Evolutionary conservation across 2,113 vertebrate species (phyloP).

Genomic region (Gobiocypris rarus): DNA sequence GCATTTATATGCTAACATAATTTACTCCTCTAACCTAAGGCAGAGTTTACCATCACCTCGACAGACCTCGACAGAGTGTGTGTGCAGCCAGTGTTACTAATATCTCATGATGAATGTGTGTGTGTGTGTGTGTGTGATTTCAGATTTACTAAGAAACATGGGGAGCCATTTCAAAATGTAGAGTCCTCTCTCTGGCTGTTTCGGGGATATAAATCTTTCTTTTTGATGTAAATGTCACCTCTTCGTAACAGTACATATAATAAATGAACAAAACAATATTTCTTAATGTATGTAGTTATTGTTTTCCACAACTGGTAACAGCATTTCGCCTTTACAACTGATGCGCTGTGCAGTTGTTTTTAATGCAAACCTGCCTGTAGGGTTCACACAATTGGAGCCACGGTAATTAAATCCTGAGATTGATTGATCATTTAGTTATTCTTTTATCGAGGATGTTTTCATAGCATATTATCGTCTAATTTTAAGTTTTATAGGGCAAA

Average conservation of each 20-base stretch:
- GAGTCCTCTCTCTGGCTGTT: neutral
- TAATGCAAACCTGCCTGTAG: conserved; percentile 59
- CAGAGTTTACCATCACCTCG: conserved; percentile 48
- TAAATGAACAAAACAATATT: neutral
- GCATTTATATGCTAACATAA: conserved; percentile 39
- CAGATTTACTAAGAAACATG: conserved; percentile 6
- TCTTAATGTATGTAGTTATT: neutral
- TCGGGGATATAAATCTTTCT: neutral
- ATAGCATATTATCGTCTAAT: conserved; percentile 22
- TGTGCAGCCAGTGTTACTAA: conserved; percentile 37
- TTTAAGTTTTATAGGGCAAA: neutral
- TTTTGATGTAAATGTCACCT: conserved; percentile 15
- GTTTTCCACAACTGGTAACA: conserved; percentile 14
- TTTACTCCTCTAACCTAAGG: conserved; percentile 50
- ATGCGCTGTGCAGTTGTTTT: conserved; percentile 54
- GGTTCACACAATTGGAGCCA: conserved; percentile 57
- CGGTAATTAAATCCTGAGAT: conserved; percentile 67
- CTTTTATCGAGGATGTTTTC: conserved; percentile 58
- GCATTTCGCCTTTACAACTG: conserved; percentile 21
- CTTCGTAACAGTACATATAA: neutral
- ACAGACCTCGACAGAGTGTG: conserved; percentile 30
- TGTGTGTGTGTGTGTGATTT: conserved; percentile 29
- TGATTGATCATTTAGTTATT: conserved; percentile 25
- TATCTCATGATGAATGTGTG: conserved; percentile 24
- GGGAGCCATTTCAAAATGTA: conserved; percentile 26